Conservation (phyloP, 2,888 invertebrate species). For the Limnephilus rhombicus region DNA sequence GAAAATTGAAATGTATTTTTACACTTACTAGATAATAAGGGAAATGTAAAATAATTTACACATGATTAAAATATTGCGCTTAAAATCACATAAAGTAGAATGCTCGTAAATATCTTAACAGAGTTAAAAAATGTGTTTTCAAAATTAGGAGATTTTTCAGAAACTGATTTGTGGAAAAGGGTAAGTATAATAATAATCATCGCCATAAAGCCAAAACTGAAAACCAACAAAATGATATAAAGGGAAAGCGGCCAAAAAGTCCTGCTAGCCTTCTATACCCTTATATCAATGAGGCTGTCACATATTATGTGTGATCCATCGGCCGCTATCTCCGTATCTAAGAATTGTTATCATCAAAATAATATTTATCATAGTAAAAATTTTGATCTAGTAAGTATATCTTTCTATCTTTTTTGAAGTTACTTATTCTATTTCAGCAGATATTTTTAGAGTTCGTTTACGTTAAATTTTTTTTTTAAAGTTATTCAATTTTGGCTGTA, state of each 20-base stretch:
- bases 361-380: too few species aligned
- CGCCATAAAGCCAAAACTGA: background rate
- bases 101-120: background rate
- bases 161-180: background rate
- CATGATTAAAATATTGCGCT: background rate
- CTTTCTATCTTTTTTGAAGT: too few species aligned
- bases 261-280: background rate
- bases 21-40: background rate
- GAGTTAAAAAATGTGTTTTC: background rate
- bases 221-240: background rate
- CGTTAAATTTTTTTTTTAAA: too few species aligned
- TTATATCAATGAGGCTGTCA: too few species aligned
- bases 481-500: background rate
- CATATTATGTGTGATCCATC: too few species aligned
- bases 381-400: too few species aligned
- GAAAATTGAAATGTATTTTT: background rate
- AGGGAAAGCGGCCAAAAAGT: background rate
- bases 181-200: background rate
- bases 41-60: background rate
- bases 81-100: background rate
- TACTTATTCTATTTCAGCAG: too few species aligned
- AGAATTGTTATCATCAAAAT: too few species aligned
- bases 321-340: too few species aligned
- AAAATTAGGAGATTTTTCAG: background rate
- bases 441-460: too few species aligned